phyloP scores from a whole-genome alignment of 35 echinoderm and acorn worm genomes.

The Heliocidaris erythrogramma region DNA sequence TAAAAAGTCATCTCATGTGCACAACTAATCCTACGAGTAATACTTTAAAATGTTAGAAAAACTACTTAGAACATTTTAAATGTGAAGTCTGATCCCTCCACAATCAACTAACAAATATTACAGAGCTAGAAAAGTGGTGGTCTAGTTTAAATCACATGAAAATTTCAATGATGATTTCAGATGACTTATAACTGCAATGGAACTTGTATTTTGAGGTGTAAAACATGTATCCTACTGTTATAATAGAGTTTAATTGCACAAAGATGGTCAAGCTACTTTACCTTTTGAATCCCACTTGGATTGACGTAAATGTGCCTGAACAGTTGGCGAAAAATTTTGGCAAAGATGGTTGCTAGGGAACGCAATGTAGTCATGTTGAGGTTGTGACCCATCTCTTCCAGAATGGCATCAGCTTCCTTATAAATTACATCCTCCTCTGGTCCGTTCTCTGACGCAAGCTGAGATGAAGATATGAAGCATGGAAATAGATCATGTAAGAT shows the following conservation, averaged over 20 bases:
- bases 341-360: conserved; percentile 67
- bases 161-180: too few relatives aligned
- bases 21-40: too few relatives aligned
- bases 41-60: too few relatives aligned
- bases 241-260: background rate
- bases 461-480: background rate
- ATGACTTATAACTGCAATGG: too few relatives aligned
- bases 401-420: conserved; percentile 73
- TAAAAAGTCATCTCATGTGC: too few relatives aligned
- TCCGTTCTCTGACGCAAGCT: conserved; percentile 56
- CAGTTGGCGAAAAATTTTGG: conserved; percentile 75
- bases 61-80: too few relatives aligned
- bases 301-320: conserved; percentile 80
- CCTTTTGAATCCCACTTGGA: conserved; percentile 86
- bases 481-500: background rate
- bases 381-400: conserved; percentile 91
- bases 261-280: background rate
- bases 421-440: conserved; percentile 52
- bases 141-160: too few relatives aligned
- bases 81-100: too few relatives aligned
- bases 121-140: too few relatives aligned
- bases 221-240: too few relatives aligned
- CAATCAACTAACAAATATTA: too few relatives aligned
- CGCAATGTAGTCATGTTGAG: conserved; percentile 68
- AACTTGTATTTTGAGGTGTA: too few relatives aligned